Evolutionary conservation across 2,888 invertebrate genomes (phyloP).

Genomic region (Xylophagus ater): DNA sequence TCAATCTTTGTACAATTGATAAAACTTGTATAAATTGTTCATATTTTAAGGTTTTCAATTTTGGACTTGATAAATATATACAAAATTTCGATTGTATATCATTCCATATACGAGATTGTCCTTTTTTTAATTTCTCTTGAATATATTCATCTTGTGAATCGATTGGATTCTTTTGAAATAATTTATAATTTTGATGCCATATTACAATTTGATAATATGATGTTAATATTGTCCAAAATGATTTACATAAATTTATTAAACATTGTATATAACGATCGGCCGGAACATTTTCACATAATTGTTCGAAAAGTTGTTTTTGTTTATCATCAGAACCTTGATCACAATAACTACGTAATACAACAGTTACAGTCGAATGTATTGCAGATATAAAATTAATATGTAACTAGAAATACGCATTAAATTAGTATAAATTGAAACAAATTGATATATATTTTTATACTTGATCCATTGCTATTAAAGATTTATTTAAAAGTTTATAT

Average conservation of each 20-base stretch:
- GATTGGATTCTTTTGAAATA: conserved; percentile 29
- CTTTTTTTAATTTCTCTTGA: conserved; percentile 79
- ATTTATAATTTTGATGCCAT: conserved; percentile 38
- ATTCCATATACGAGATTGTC: conserved; percentile 79
- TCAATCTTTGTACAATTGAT: conserved; percentile 75
- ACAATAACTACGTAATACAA: conserved; percentile 43
- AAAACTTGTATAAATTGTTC: conserved; percentile 90
- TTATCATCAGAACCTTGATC: conserved; percentile 42
- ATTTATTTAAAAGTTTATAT: conserved; percentile 80
- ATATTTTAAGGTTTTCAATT: conserved; percentile 77
- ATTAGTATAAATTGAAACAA: background rate
- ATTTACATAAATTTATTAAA: conserved; percentile 74
- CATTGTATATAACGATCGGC: conserved; percentile 47
- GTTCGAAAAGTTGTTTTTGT: conserved; percentile 63
- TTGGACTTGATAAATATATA: conserved; percentile 63
- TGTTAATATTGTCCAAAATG: conserved; percentile 67
- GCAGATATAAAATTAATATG: conserved; percentile 92
- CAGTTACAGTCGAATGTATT: conserved; percentile 67
- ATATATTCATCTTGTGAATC: conserved; percentile 61
- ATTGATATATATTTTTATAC: conserved; percentile 14
- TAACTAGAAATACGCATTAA: conserved; percentile 40
- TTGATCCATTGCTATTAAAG: conserved; percentile 82
- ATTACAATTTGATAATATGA: conserved; percentile 54
- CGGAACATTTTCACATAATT: conserved; percentile 52
- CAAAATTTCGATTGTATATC: conserved; percentile 89